Base-by-base conservation (phyloP, 2,797 vertebrate genomes). In the Anisognathus igniventris region DNA sequence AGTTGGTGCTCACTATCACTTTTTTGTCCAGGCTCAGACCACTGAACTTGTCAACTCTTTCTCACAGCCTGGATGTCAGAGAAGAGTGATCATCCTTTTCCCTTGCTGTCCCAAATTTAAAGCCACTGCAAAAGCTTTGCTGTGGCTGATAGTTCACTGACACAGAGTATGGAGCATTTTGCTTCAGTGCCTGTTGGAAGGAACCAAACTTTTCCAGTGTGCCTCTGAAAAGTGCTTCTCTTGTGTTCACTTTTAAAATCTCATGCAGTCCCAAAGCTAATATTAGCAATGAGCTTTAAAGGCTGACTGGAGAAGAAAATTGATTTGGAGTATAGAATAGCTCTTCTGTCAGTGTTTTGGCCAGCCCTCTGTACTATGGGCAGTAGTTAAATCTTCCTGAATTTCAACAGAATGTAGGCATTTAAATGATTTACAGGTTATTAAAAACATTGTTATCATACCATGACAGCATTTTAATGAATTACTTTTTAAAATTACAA, bases 351-450 rank as follows among this genome's bases (percentile, higher is more conserved):
- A 77, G 28, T 74, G 47, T 93, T 86, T 65, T 85, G 65, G 81
- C 82, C 72, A 86, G 60, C 47, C 67, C 30, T 77, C 18, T 61
- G 56, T 90, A 74, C 47, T 71, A 56, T 33, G 54, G 74, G 10
- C 57, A 74, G 75, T 80, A 77, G 78, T 76, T 88, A 93, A 86
- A 83, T 84, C 39, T 51, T 85, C 45, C 47, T 62, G 54, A 93
- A 86, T 93, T 89, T 82, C 75, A 61, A 21, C 31, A 72, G 42
- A 83, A 67, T 75, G 6, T 54, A 81, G 61, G 42, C 47, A 47
- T 92, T 95, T 37, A 80, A 86, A 37, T 91, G 62, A 95, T 86
- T 58, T 80, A 77, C 42, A 90, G 27, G 28, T 81, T 86, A 77
- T 90, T 86, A 57, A 82, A 92, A 94, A 71, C 56, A 71, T 45